phyloP scores from a whole-genome alignment of 2,888 invertebrate genomes.

The Automeris io region DNA sequence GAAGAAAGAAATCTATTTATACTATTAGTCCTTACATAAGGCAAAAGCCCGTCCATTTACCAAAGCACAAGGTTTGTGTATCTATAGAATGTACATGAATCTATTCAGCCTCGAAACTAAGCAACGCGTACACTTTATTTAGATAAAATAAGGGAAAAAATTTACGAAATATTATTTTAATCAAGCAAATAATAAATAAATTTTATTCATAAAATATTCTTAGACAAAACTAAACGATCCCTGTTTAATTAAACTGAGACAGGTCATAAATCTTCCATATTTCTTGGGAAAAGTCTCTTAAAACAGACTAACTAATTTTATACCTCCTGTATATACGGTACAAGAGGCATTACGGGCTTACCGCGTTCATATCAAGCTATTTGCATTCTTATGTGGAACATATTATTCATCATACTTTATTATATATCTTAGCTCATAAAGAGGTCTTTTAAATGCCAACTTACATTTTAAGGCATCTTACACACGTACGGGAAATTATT shows the following conservation, averaged over 20 bases:
- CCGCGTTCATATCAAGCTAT: conserved; percentile 11
- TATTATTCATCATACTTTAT: conserved; percentile 12
- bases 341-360: conserved; percentile 8
- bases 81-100: no score
- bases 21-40: no score
- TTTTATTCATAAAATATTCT: neutral
- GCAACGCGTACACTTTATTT: no score
- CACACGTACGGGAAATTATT: neutral
- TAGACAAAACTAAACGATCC: neutral
- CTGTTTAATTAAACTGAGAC: neutral
- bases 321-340: neutral
- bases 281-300: neutral
- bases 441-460: conserved; percentile 4
- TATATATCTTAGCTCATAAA: conserved; percentile 7
- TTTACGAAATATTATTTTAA: no score
- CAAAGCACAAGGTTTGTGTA: no score
- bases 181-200: neutral
- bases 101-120: no score
- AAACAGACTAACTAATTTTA: neutral
- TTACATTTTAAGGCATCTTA: neutral
- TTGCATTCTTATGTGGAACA: conserved; percentile 19
- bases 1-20: no score
- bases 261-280: neutral
- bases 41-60: no score
- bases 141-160: no score